Evolutionary conservation across 1,140 invertebrate species (phyloP).

Genomic region (Nephila pilipes): DNA sequence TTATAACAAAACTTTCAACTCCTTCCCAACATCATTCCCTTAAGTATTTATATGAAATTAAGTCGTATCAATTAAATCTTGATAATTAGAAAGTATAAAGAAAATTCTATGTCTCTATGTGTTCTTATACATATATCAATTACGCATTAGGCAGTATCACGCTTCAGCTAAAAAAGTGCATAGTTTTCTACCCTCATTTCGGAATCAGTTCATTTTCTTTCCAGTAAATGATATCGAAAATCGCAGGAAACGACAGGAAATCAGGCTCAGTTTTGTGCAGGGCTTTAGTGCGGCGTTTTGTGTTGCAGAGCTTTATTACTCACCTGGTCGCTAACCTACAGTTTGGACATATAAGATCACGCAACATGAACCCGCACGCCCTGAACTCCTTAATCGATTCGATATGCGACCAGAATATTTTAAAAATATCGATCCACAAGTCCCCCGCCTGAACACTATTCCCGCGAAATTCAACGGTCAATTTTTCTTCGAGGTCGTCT

Average conservation of each 20-base stretch:
- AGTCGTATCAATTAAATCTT: no score
- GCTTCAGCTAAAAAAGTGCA: neutral
- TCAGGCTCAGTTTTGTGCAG: neutral
- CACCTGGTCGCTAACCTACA: conserved; percentile 36
- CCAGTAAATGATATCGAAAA: conserved; percentile 19
- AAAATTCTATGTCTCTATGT: no score
- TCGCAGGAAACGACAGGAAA: conserved; percentile 15
- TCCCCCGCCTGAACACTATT: neutral
- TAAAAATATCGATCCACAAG: conserved; percentile 63
- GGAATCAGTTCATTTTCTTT: conserved; percentile 20
- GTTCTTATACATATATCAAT: no score
- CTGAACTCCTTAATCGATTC: conserved; percentile 54
- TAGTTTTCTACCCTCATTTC: neutral
- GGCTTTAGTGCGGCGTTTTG: neutral
- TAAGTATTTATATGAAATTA: no score
- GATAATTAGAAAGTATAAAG: no score
- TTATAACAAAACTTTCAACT: no score
- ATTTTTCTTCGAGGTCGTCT: conserved; percentile 52
- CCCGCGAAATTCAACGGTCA: conserved; percentile 57
- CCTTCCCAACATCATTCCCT: no score
- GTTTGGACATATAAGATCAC: conserved; percentile 35
- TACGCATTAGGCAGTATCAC: neutral
- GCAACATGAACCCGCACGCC: neutral
- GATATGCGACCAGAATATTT: conserved; percentile 68
- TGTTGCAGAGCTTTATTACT: neutral